Evolutionary conservation across 2,113 vertebrate genomes (phyloP), one percentile per base, ranked within the genome.

Genomic region (Nematolebias whitei): DNA sequence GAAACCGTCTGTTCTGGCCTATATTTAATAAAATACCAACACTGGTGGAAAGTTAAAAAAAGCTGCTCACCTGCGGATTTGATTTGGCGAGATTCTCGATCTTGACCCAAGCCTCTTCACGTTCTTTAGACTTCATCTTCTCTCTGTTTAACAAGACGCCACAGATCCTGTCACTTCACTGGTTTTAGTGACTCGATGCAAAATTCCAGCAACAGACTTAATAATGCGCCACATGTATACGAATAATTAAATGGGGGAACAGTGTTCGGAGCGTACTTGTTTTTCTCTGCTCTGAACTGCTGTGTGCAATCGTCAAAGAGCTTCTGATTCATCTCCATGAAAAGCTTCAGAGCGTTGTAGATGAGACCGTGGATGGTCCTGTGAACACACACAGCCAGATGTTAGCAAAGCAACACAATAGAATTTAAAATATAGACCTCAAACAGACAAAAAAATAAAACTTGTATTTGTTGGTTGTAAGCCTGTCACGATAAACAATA

Each of bases 251-350:
- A 32, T 15, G 12, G 47, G 15, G 20, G 41, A 23, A 26, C 14
- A 53, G 20, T 38, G 24, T 60, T 47, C 43, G 50, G n/a, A 23
- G 54, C 84, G 3, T 84, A 98, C 97, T 97, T 98, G 84, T 97
- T 96, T 76, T 98, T 98, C 92, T 99, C 97, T 50, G 97, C 97
- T 88, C 96, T 96, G 82, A 97, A 99, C 92, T 99, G 97, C 74
- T 99, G 97, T 43, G 97, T 99, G 90, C 97, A 99, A 89, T 99
- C 97, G 70, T 99, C 97, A 50, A 99, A 99, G 29, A 99, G 94
- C 88, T 99, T 99, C 92, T 99, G 97, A 90, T 99, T 99, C 97
- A 99, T 99, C 90, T 99, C 97, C 97, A 99, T 99, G 93, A 99
- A 99, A 83, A 99, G 95, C 85, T 99, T 99, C 91, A 99, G 91